These are phyloP conservation scores for Hyla sarda DNA, from an alignment of 2,113 vertebrate genomes.

Conservation along the genomic window DNA sequence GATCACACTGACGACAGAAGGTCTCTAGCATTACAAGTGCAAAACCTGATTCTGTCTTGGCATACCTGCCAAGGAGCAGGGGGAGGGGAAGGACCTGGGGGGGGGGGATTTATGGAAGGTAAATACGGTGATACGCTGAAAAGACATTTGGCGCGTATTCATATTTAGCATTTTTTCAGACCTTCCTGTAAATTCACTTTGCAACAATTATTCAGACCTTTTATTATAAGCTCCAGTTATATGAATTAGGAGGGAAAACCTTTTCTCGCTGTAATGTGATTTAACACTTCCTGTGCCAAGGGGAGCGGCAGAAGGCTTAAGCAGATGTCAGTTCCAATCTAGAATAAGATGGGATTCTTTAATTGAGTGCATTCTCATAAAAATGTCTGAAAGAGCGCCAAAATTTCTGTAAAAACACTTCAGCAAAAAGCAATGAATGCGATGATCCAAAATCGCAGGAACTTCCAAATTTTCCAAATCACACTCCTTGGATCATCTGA, in stretches of 20 bases:
- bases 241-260: slow-evolving; percentile 24
- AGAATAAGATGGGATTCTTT: not conserved
- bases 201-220: slow-evolving; percentile 14
- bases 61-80: slow-evolving; percentile 37
- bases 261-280: not conserved
- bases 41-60: slow-evolving; percentile 13
- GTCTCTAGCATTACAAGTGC: slow-evolving; percentile 42
- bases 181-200: slow-evolving; percentile 55
- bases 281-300: slow-evolving; percentile 19
- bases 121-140: slow-evolving; percentile 44
- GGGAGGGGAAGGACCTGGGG: slow-evolving; percentile 40
- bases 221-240: slow-evolving; percentile 30
- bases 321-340: slow-evolving; percentile 26
- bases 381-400: slow-evolving; percentile 13
- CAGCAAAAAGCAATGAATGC: slow-evolving; percentile 19
- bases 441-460: slow-evolving; percentile 26
- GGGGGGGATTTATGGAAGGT: slow-evolving; percentile 46
- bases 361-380: slow-evolving; percentile 36
- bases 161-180: slow-evolving; percentile 35
- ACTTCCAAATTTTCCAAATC: slow-evolving; percentile 14
- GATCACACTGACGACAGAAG: slow-evolving; percentile 57
- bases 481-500: slow-evolving; percentile 29
- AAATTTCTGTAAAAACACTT: slow-evolving; percentile 37
- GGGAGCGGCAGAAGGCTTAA: not conserved
- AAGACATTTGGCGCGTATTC: slow-evolving; percentile 37